Evolutionary conservation across 1,140 invertebrate species (phyloP).

Genomic region (Dendroctonus valens): DNA sequence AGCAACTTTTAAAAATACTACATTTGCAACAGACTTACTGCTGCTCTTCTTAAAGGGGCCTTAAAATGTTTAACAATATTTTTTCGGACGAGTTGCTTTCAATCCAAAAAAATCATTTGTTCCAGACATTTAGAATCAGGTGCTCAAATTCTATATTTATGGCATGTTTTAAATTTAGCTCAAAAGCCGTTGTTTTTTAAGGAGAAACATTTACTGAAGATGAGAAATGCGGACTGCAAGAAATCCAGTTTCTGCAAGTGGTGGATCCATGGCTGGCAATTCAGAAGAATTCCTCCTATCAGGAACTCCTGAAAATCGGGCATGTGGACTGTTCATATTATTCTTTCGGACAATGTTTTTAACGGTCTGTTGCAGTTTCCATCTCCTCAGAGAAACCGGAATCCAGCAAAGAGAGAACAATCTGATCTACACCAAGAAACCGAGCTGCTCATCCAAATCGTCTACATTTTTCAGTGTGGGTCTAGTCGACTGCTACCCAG

Average conservation of each 20-base stretch:
- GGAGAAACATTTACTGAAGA: conserved; percentile 61
- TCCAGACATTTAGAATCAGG: no score
- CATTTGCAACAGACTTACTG: no score
- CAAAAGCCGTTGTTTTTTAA: conserved; percentile 5
- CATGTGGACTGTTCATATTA: conserved; percentile 36
- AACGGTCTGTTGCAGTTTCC: conserved; percentile 51
- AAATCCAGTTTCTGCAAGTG: conserved; percentile 61
- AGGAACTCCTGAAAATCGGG: conserved; percentile 63
- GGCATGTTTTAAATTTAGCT: neutral
- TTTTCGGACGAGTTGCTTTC: no score
- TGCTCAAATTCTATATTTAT: neutral
- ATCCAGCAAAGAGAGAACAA: conserved; percentile 56
- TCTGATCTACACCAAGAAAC: conserved; percentile 60
- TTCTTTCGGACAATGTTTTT: conserved; percentile 21
- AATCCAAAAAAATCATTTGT: neutral
- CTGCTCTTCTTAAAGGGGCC: no score
- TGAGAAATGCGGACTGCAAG: conserved; percentile 65
- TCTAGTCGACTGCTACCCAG: conserved; percentile 46
- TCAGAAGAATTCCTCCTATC: conserved; percentile 59
- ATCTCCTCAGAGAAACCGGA: conserved; percentile 59
- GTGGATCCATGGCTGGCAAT: conserved; percentile 60
- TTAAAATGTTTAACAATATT: no score
- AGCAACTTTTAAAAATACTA: no score
- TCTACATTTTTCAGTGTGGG: conserved; percentile 47
- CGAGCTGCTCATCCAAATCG: conserved; percentile 52